Evolutionary conservation across 2,888 invertebrate genomes (phyloP), one percentile per base, ranked within the genome.

Genomic region (Tuta absoluta): DNA sequence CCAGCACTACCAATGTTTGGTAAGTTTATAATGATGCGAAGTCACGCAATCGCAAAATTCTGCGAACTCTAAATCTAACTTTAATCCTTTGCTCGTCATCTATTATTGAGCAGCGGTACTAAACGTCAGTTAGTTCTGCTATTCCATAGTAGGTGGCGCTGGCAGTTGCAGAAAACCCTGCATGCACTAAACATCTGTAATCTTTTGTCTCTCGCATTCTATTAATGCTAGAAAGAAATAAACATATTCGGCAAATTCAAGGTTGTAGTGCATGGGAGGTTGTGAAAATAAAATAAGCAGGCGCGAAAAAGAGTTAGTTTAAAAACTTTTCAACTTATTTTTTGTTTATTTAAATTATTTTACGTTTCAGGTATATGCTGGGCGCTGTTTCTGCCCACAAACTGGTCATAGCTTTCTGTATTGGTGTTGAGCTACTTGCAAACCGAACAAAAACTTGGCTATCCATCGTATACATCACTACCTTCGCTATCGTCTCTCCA

Each of bases 301-400:
- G 37, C 41, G 45, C 41, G 38, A 45, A 60, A 24, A 17, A 21
- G 10, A 14, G 12, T 12, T 11, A 4, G 59, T 56, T 56, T 33
- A 1, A n/a, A 67, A 62, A 49, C 23, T 1, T 33, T 28, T n/a
- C 2, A 19, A 23, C 51, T 2, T 10, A 51, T 19, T 51, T 7
- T 11, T 23, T 19, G 21, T 23, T 24, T 53, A 24, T 21, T 49
- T 17, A 53, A 19, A 21, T 24, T 41, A 45, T 64, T 66, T 63
- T 45, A 79, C 83, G 1, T 24, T 53, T 53, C 78, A 93, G 93
- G 93, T 96, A 96, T 81, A 95, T 97, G 94, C 95, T 97, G 77
- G 96, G 94, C 4, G 97, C 97, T 0, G 94, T 97, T 0, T 94
- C 96, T 0, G 95, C 96, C 0, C 97, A 97, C 83, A 97, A 97